phyloP scores from a whole-genome alignment of 2,797 vertebrate species.

The Chloroceryle amazona region DNA sequence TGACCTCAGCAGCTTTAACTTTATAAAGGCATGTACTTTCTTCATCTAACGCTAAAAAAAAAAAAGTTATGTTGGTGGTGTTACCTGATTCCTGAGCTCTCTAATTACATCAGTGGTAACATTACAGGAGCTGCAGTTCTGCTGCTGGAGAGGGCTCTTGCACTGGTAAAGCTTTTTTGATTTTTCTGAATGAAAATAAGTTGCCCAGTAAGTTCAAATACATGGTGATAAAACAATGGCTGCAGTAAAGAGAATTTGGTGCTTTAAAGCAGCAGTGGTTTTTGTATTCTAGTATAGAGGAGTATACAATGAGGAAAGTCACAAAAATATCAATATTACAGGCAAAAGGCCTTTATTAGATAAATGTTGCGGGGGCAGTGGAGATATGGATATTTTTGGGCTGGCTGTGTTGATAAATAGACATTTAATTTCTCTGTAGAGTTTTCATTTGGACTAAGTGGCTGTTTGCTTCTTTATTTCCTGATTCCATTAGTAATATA shows the following conservation, averaged over 20 bases:
- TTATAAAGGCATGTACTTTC: not conserved
- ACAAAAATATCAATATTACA: slow-evolving; percentile 24
- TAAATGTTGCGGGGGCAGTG: not conserved
- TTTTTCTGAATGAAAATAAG: not conserved
- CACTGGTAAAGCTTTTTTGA: not conserved
- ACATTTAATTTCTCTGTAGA: slow-evolving; percentile 22
- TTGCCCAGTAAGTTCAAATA: not conserved
- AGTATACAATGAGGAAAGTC: not conserved
- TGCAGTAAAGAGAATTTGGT: not conserved
- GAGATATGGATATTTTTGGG: slow-evolving; percentile 15
- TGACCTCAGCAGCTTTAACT: not conserved
- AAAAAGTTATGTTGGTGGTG: not conserved
- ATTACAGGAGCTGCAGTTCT: not conserved
- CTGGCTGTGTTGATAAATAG: not conserved
- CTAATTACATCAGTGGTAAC: not conserved
- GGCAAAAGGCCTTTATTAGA: slow-evolving; percentile 20
- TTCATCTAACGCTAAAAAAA: not conserved
- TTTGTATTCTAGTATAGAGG: not conserved
- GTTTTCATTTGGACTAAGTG: not conserved
- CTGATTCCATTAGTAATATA: not conserved
- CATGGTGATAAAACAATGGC: not conserved
- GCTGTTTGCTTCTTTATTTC: not conserved
- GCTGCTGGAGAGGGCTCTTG: not conserved
- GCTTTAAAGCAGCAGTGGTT: not conserved
- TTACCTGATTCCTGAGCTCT: not conserved